phyloP scores from a whole-genome alignment of 2,797 vertebrate species.

The Sebastes baramenuke region DNA sequence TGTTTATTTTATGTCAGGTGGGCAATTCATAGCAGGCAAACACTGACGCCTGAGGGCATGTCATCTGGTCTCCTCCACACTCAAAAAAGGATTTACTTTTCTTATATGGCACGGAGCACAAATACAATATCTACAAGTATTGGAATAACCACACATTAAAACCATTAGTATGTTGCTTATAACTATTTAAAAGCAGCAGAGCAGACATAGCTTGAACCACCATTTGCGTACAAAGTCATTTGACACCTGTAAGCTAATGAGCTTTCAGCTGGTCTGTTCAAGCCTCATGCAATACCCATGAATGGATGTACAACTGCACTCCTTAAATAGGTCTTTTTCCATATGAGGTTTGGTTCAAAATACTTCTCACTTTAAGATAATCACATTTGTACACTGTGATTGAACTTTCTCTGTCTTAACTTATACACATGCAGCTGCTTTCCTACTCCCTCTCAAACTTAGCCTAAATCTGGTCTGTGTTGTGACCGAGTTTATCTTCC shows the following conservation, averaged over 20 bases:
- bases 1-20: neutral
- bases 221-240: conserved; percentile 62
- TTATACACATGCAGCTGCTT: neutral
- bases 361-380: neutral
- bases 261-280: conserved; percentile 43
- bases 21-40: neutral
- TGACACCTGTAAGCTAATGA: conserved; percentile 65
- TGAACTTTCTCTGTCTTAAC: neutral
- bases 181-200: conserved; percentile 15
- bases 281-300: conserved; percentile 69
- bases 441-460: neutral
- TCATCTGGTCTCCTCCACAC: neutral
- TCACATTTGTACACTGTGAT: neutral
- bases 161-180: neutral
- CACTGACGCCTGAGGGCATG: neutral
- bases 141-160: neutral
- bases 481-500: conserved; percentile 5
- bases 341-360: neutral
- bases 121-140: neutral
- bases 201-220: conserved; percentile 19
- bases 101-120: neutral
- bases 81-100: neutral
- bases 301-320: conserved; percentile 18
- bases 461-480: neutral
- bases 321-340: neutral